Conservation (phyloP, 1,140 invertebrate genomes). For the Lepidurus packardi region DNA sequence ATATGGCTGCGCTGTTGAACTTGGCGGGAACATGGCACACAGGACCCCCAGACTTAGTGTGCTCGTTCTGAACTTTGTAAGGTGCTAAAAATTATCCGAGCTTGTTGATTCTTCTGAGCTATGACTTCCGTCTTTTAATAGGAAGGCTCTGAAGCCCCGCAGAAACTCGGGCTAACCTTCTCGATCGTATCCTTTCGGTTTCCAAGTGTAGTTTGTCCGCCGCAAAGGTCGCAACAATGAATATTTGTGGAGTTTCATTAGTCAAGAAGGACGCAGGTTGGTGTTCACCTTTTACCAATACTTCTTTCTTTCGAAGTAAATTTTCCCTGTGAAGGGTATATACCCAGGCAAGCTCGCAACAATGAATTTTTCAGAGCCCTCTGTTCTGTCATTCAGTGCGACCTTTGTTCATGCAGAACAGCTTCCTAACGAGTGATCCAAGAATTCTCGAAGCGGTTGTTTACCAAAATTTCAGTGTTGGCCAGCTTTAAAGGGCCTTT, state of each 20-base stretch:
- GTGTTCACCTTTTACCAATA: too few species aligned
- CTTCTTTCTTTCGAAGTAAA: too few species aligned
- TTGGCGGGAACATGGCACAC: constrained; percentile 5
- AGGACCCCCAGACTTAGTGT: neutral
- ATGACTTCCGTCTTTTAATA: constrained; percentile 22
- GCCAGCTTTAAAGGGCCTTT: too few species aligned
- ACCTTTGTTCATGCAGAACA: neutral
- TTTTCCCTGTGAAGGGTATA: too few species aligned
- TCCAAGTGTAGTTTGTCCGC: neutral
- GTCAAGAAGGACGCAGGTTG: too few species aligned
- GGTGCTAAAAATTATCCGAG: constrained; percentile 19
- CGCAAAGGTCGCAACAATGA: constrained; percentile 9
- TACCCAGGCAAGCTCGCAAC: neutral
- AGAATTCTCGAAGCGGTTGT: too few species aligned
- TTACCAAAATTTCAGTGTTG: too few species aligned
- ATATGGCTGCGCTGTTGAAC: constrained; percentile 14
- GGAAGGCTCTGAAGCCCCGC: neutral
- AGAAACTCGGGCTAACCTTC: too few species aligned
- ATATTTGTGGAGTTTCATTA: neutral
- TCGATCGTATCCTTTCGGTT: neutral
- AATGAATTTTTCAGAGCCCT: neutral
- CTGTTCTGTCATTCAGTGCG: neutral
- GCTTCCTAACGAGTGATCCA: too few species aligned
- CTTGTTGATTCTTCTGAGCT: constrained; percentile 21
- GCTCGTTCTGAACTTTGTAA: neutral